Conservation (phyloP, 2,888 invertebrate species). For the Tuta absoluta region DNA sequence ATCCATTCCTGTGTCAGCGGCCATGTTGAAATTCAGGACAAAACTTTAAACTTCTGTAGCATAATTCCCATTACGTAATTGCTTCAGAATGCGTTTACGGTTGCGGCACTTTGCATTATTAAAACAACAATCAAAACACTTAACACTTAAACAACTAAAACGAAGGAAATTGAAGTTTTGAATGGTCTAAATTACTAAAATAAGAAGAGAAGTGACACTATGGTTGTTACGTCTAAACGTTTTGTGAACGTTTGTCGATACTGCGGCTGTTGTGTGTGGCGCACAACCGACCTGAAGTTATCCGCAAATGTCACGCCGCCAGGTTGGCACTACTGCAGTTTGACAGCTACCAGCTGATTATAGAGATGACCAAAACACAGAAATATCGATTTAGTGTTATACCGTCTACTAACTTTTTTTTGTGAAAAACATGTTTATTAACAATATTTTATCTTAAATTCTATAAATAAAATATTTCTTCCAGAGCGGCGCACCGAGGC, state of each 20-base stretch:
- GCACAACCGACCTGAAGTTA: conserved; percentile 54
- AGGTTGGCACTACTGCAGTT: conserved; percentile 64
- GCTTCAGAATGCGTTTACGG: conserved; percentile 70
- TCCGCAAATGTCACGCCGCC: conserved; percentile 48
- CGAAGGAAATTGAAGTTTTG: conserved; percentile 63
- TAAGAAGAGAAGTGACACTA: conserved; percentile 76
- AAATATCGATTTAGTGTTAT: conserved; percentile 12
- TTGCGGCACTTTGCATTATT: conserved; percentile 74
- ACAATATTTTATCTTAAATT: too few species aligned
- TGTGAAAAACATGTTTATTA: too few species aligned
- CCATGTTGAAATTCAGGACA: conserved; percentile 87
- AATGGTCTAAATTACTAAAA: conserved; percentile 71
- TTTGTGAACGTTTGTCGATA: conserved; percentile 80
- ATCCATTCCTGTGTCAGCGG: conserved; percentile 96
- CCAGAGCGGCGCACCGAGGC: too few species aligned
- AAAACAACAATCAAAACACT: conserved; percentile 70
- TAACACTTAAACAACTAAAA: conserved; percentile 75
- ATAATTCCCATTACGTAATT: conserved; percentile 82
- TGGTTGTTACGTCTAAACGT: conserved; percentile 76
- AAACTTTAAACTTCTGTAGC: conserved; percentile 80
- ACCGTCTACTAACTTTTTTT: too few species aligned
- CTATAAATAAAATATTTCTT: too few species aligned
- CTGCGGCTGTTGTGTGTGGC: conserved; percentile 71
- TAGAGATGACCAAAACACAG: conserved; percentile 48
- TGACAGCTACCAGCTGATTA: conserved; percentile 77